phyloP scores from a whole-genome alignment of 64 coral and sea anemone species.

The Montipora capricornis region DNA sequence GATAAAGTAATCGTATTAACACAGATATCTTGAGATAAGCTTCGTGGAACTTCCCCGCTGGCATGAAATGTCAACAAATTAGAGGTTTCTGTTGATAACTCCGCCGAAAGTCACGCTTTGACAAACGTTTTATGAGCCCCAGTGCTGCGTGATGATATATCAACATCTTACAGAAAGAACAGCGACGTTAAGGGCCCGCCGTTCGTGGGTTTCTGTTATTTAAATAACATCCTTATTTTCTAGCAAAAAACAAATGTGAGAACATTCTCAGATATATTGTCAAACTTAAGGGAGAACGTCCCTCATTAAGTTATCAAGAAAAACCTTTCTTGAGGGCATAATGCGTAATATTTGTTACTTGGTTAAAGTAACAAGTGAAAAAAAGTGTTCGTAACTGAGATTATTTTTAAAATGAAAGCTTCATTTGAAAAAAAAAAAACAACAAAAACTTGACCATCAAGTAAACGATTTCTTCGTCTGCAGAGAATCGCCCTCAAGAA shows the following conservation, averaged over 20 bases:
- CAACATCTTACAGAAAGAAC: neutral
- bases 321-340: neutral
- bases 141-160: neutral
- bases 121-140: neutral
- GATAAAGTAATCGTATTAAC: slow-evolving; percentile 12
- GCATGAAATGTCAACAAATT: slow-evolving; percentile 51
- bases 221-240: neutral
- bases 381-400: too few relatives aligned
- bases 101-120: neutral
- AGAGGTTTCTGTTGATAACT: slow-evolving; percentile 4
- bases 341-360: neutral
- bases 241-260: too few relatives aligned
- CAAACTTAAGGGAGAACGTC: too few relatives aligned
- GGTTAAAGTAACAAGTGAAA: too few relatives aligned
- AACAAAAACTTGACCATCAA: too few relatives aligned
- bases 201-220: too few relatives aligned
- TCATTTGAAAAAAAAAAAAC: too few relatives aligned
- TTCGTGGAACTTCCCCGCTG: neutral
- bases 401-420: too few relatives aligned
- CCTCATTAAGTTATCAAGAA: too few relatives aligned
- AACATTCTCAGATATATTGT: too few relatives aligned
- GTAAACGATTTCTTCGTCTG: too few relatives aligned
- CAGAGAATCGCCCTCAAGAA: neutral
- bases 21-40: slow-evolving; percentile 26
- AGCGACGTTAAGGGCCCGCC: neutral